Percentiles rank a stretch among this genome's conserved stretches.
Conservation (phyloP, 2,113 vertebrate genomes). For the Opisthocomus hoazin region DNA sequence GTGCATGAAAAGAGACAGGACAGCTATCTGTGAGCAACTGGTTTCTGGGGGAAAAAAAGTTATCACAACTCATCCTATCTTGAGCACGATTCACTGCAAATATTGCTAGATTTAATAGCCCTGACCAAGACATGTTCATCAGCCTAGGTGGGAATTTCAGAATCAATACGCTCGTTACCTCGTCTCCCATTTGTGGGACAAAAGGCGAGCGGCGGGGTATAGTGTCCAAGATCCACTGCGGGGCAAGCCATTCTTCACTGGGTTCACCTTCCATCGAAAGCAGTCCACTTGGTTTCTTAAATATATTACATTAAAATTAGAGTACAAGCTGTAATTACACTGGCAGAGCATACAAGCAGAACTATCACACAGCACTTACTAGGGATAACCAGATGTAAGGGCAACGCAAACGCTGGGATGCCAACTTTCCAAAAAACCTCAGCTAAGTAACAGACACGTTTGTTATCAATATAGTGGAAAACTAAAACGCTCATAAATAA, state of each 20-base stretch:
- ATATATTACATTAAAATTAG: not conserved
- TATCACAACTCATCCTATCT: not conserved
- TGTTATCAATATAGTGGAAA: not conserved
- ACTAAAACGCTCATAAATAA: not conserved
- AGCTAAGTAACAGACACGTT: not conserved
- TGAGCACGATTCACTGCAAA: not conserved
- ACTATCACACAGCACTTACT: not conserved
- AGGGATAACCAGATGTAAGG: not conserved
- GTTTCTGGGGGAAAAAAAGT: too few species aligned
- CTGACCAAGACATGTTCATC: not conserved
- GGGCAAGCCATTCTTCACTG: slow-evolving; percentile 89
- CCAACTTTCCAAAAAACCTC: not conserved
- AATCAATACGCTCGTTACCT: slow-evolving; percentile 70
- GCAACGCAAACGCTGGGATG: not conserved
- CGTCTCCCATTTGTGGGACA: slow-evolving; percentile 98
- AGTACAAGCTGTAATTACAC: not conserved
- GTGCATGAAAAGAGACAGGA: not conserved
- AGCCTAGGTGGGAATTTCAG: not conserved
- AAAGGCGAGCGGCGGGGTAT: slow-evolving; percentile 91
- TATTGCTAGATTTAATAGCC: rapidly evolving
- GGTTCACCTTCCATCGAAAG: slow-evolving; percentile 82
- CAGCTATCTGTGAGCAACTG: not conserved
- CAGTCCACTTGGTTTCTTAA: slow-evolving; percentile 83
- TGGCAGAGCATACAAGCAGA: not conserved
- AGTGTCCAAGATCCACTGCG: slow-evolving; percentile 92